These are phyloP conservation scores for Seira ritae DNA, from an alignment of 2,888 invertebrate species.

Conservation along the genomic window DNA sequence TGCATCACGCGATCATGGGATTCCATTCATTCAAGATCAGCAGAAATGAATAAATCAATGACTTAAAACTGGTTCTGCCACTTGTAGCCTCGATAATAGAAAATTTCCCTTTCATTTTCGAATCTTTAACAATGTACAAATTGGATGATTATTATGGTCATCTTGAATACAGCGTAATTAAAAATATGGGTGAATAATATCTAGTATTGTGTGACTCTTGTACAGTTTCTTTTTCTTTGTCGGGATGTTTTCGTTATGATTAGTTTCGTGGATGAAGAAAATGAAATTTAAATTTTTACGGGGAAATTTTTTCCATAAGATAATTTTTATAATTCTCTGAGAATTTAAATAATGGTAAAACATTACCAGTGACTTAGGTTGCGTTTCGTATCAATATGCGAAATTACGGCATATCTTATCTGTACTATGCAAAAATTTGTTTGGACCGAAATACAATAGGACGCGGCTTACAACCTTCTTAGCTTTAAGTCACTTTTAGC, in stretches of 20 bases:
- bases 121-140: slow-evolving; percentile 14
- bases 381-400: too few relatives aligned
- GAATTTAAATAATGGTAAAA: too few relatives aligned
- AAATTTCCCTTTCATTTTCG: slow-evolving; percentile 53
- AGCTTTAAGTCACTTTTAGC: too few relatives aligned
- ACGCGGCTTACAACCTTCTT: too few relatives aligned
- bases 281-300: neutral
- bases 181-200: neutral
- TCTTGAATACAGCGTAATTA: neutral
- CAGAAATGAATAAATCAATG: neutral
- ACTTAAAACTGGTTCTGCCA: slow-evolving; percentile 48
- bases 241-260: neutral
- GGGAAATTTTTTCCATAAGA: neutral
- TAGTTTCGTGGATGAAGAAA: neutral
- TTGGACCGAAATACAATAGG: too few relatives aligned
- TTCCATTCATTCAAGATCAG: neutral
- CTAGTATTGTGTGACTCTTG: too few relatives aligned
- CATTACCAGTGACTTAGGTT: too few relatives aligned
- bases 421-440: too few relatives aligned
- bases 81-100: slow-evolving; percentile 35
- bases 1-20: neutral
- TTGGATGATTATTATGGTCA: neutral
- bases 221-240: neutral
- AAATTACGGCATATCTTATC: too few relatives aligned
- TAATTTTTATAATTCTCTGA: slow-evolving; percentile 3